A percentile compares a stretch with the other conserved stretches of the same genome.
Evolutionary conservation across 2,888 invertebrate species (phyloP).

Genomic region (Incurvaria masculella): DNA sequence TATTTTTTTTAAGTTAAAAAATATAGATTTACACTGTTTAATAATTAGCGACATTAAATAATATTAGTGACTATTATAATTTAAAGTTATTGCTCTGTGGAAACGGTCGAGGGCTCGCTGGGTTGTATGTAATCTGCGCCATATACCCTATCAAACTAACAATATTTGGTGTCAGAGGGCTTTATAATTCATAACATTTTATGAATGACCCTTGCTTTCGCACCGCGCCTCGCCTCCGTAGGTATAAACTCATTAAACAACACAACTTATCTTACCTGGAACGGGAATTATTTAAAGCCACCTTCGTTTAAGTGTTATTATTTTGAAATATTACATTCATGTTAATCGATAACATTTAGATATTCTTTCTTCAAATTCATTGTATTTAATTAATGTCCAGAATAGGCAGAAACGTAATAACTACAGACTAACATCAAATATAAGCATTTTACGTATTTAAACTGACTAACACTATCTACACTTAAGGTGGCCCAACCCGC

Average conservation of each 20-base stretch:
- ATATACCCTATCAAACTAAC: conserved; percentile 26
- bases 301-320: not conserved
- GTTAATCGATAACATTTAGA: too few relatives aligned
- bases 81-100: conserved; percentile 22
- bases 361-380: too few relatives aligned
- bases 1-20: too few relatives aligned
- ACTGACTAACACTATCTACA: too few relatives aligned
- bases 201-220: conserved; percentile 26
- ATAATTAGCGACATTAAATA: conserved; percentile 17
- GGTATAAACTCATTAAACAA: not conserved
- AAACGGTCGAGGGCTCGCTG: conserved; percentile 21
- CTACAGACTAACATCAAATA: too few relatives aligned
- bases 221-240: not conserved
- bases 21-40: conserved; percentile 7
- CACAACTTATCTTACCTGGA: not conserved
- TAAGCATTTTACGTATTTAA: too few relatives aligned
- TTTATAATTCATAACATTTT: conserved; percentile 31
- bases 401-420: too few relatives aligned
- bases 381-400: too few relatives aligned
- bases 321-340: too few relatives aligned
- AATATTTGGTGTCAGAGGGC: conserved; percentile 25
- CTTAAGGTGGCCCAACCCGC: too few relatives aligned
- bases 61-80: conserved; percentile 20
- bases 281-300: not conserved
- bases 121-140: conserved; percentile 26